Percentiles rank a stretch among this genome's conserved stretches.
Evolutionary conservation across 2,797 vertebrate species (phyloP).

Genomic region (Sebastes oblongus): DNA sequence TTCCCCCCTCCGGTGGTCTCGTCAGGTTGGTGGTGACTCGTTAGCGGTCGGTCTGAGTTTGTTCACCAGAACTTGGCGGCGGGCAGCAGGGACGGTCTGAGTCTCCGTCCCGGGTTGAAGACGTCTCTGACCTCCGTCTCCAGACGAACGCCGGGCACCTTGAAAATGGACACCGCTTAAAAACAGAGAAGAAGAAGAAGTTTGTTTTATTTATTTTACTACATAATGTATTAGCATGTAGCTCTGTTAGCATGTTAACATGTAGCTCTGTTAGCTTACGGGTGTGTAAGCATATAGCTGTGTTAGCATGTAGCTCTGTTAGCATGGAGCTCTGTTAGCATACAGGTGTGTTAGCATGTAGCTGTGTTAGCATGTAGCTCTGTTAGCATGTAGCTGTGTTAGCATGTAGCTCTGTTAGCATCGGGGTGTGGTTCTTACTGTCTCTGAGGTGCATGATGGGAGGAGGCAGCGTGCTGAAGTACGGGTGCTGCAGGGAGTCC

Average conservation of each 20-base stretch:
- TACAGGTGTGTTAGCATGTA: no score
- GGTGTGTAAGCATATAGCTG: no score
- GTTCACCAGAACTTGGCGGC: conserved; percentile 74
- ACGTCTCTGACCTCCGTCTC: conserved; percentile 88
- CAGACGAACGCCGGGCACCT: conserved; percentile 86
- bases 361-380: no score
- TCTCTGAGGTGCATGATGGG: conserved; percentile 85
- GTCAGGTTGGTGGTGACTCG: no score
- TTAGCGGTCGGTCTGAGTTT: not conserved
- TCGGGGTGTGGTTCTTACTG: conserved; percentile 75
- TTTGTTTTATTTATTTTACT: not conserved
- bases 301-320: no score
- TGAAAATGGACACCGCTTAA: conserved; percentile 88
- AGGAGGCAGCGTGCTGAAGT: conserved; percentile 87
- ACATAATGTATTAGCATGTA: not conserved
- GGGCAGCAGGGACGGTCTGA: conserved; percentile 58
- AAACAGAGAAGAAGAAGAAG: not conserved
- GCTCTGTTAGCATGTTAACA: not conserved
- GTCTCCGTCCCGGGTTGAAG: conserved; percentile 76
- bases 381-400: not conserved
- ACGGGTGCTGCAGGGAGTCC: conserved; percentile 82
- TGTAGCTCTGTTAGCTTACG: not conserved
- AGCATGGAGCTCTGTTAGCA: no score
- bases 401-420: not conserved
- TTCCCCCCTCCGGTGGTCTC: not conserved